These are phyloP conservation scores for Gymnoscelis rufifasciata DNA, from an alignment of 2,888 invertebrate genomes.

Conservation along the genomic window DNA sequence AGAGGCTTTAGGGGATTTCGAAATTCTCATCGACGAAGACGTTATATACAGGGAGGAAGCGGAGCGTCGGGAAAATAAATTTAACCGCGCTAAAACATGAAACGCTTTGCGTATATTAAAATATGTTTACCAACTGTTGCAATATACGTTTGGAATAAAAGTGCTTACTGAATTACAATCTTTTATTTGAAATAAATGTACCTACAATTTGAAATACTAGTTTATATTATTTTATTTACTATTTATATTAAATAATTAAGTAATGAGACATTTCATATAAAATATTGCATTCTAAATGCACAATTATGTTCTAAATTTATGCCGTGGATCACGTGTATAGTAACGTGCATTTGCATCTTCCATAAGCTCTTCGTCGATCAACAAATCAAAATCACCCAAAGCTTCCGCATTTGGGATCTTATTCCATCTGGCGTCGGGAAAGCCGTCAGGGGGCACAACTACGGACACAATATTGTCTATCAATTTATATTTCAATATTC, in stretches of 20 bases:
- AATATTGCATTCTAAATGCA: too few species aligned
- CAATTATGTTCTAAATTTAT: constrained; percentile 26
- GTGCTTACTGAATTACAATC: not conserved
- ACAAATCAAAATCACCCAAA: constrained; percentile 89
- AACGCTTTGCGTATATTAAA: not conserved
- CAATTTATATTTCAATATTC: constrained; percentile 95
- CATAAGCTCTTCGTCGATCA: constrained; percentile 90
- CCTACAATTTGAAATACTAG: too few species aligned
- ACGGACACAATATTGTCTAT: constrained; percentile 96
- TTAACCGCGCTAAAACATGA: constrained; percentile 20
- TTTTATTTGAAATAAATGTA: not conserved
- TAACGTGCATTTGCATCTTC: constrained; percentile 70
- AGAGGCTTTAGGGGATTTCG: constrained; percentile 88
- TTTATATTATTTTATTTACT: too few species aligned
- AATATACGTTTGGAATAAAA: constrained; percentile 8
- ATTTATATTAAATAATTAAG: too few species aligned
- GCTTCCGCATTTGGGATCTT: constrained; percentile 87
- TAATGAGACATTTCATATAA: too few species aligned
- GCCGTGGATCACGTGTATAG: constrained; percentile 28
- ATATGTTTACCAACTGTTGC: not conserved
- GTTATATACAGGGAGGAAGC: constrained; percentile 79
- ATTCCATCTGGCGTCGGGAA: constrained; percentile 94
- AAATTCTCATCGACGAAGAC: constrained; percentile 86
- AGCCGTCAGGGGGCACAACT: constrained; percentile 91
- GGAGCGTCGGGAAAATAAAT: constrained; percentile 35